These are phyloP conservation scores for Trachelus troglodyta DNA, from an alignment of 2,888 invertebrate genomes.

Conservation along the genomic window DNA sequence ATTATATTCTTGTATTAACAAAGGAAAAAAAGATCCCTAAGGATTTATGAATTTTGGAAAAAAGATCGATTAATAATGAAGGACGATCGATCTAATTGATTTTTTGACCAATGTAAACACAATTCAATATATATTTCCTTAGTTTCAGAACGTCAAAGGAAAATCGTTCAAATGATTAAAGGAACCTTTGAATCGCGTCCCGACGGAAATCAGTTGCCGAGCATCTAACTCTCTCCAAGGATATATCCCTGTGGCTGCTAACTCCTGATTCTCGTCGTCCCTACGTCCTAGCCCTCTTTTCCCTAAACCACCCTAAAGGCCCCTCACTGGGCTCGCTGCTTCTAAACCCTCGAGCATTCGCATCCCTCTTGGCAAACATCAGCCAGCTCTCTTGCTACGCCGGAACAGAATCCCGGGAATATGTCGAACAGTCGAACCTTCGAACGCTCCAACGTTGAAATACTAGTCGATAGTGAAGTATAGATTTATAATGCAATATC, in stretches of 20 bases:
- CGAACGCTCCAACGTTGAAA: neutral
- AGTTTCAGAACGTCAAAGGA: conserved; percentile 24
- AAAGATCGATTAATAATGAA: neutral
- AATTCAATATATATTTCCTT: neutral
- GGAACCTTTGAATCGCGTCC: conserved; percentile 39
- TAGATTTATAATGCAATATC: neutral
- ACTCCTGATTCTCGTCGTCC: neutral
- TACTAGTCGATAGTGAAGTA: conserved; percentile 9
- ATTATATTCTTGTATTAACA: neutral
- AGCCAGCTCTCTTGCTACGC: conserved; percentile 37
- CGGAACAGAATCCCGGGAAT: conserved; percentile 46
- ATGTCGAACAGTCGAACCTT: conserved; percentile 12
- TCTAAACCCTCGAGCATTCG: conserved; percentile 52
- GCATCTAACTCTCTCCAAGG: conserved; percentile 3
- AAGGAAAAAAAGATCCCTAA: neutral
- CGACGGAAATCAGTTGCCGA: conserved; percentile 42
- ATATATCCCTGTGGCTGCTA: conserved; percentile 8
- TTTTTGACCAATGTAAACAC: neutral
- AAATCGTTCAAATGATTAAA: conserved; percentile 48
- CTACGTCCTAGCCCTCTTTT: conserved; percentile 23
- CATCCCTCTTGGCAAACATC: conserved; percentile 59
- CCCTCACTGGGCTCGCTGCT: conserved; percentile 39
- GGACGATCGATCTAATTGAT: neutral
- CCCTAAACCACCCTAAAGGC: conserved; percentile 47
- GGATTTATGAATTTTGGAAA: neutral